Evolutionary conservation across 2,113 vertebrate genomes (phyloP).

Genomic region (Vireo altiloquus): DNA sequence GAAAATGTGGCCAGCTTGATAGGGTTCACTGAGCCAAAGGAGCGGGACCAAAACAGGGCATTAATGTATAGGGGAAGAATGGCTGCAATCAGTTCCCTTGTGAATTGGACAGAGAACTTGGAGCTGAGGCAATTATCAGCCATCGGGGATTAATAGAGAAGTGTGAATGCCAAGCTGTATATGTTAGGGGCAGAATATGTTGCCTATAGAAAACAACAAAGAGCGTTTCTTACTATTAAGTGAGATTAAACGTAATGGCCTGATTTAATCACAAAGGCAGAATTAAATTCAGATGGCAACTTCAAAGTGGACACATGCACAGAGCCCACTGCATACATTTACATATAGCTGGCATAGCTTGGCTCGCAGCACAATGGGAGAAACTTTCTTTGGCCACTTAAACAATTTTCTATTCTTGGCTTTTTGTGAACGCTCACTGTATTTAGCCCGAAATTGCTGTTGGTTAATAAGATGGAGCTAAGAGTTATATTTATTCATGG

Average conservation of each 20-base stretch:
- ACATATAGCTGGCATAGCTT: conserved; percentile 84
- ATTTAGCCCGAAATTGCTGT: conserved; percentile 73
- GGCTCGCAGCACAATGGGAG: conserved; percentile 73
- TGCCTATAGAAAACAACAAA: conserved; percentile 86
- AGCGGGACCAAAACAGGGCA: conserved; percentile 78
- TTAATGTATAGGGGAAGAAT: conserved; percentile 83
- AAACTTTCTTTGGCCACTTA: conserved; percentile 82
- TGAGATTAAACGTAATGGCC: conserved; percentile 86
- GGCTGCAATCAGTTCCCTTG: conserved; percentile 80
- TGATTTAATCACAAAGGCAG: conserved; percentile 84
- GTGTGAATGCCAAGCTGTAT: conserved; percentile 83
- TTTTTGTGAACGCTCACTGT: conserved; percentile 72
- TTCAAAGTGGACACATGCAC: conserved; percentile 82
- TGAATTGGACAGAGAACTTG: conserved; percentile 79
- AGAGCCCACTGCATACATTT: conserved; percentile 77
- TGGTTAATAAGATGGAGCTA: conserved; percentile 65
- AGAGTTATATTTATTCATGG: conserved; percentile 75
- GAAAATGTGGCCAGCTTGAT: conserved; percentile 83
- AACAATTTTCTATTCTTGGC: conserved; percentile 80
- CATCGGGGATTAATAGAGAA: conserved; percentile 83
- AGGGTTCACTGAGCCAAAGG: conserved; percentile 83
- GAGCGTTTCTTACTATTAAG: conserved; percentile 83
- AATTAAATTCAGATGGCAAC: conserved; percentile 85
- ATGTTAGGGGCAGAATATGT: conserved; percentile 83
- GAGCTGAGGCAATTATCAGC: conserved; percentile 85